Evolutionary conservation across 2,113 vertebrate species (phyloP).

Genomic region (Accipiter virgatus): DNA sequence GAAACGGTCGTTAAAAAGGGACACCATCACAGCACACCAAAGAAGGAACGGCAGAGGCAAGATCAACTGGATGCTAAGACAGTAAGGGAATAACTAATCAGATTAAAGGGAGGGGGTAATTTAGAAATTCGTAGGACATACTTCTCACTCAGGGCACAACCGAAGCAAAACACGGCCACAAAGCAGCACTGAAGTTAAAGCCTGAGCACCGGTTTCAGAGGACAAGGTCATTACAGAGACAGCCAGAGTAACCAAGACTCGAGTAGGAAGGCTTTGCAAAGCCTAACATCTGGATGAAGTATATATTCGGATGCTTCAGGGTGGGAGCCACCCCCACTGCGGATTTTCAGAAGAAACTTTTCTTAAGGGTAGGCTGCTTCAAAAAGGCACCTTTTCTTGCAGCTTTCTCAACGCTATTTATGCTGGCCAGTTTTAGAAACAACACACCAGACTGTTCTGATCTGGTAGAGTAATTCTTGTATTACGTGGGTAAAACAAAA

Average conservation of each 20-base stretch:
- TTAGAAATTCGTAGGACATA: not conserved
- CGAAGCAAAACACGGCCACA: not conserved
- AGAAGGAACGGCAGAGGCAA: not conserved
- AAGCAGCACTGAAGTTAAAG: not conserved
- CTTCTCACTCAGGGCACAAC: not conserved
- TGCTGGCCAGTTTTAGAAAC: not conserved
- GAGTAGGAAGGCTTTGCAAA: not conserved
- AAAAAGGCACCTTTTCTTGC: not conserved
- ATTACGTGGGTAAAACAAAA: not conserved
- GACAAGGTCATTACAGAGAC: not conserved
- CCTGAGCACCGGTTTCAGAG: not conserved
- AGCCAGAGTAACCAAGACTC: not conserved
- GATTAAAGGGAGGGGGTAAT: not conserved
- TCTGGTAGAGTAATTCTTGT: not conserved
- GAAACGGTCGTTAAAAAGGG: not conserved
- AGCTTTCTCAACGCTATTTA: not conserved
- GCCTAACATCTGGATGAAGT: not conserved
- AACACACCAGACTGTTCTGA: not conserved
- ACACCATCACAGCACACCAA: not conserved
- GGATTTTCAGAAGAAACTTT: not conserved
- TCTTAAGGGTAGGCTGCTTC: not conserved
- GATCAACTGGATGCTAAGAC: not conserved
- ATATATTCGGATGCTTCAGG: not conserved
- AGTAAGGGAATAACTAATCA: not conserved
- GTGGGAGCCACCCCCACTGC: not conserved